phyloP scores from a whole-genome alignment of 2,888 invertebrate species.

The Rotaria magnacalcarata region DNA sequence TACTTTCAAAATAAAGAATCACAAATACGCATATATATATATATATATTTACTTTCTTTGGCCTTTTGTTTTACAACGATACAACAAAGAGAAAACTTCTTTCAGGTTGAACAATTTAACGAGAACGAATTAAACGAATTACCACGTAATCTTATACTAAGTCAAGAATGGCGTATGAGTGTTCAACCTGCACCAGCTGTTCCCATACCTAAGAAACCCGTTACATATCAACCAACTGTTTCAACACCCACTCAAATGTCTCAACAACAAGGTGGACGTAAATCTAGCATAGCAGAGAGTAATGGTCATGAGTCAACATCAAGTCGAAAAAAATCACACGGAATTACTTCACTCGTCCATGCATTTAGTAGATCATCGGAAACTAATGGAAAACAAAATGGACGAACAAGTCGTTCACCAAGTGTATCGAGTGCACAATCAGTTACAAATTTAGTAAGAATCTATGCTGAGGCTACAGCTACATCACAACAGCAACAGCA shows the following conservation, averaged over 20 bases:
- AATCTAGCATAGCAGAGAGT: not conserved
- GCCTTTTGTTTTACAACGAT: not conserved
- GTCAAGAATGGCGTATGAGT: constrained; percentile 30
- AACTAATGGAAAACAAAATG: not conserved
- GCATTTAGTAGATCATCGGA: not conserved
- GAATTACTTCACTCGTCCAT: not conserved
- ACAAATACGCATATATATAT: not conserved
- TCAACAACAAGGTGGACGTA: not conserved
- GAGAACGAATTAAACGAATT: not conserved
- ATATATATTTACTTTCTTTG: not conserved
- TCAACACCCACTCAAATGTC: not conserved
- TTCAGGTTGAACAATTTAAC: not conserved
- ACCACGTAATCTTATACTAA: constrained; percentile 15
- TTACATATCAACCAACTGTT: not conserved
- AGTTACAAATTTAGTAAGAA: constrained; percentile 16
- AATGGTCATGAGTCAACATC: not conserved
- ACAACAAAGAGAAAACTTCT: not conserved
- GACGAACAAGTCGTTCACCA: not conserved
- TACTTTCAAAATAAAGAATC: constrained; percentile 10
- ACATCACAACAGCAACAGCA: too few relatives aligned
- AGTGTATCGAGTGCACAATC: not conserved
- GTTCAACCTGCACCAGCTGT: not conserved
- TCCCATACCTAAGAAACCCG: not conserved
- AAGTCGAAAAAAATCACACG: not conserved
- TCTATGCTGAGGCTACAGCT: not conserved